Evolutionary conservation across 2,888 invertebrate species (phyloP), one percentile per base, ranked within the genome.

Genomic region (Abrostola tripartita): DNA sequence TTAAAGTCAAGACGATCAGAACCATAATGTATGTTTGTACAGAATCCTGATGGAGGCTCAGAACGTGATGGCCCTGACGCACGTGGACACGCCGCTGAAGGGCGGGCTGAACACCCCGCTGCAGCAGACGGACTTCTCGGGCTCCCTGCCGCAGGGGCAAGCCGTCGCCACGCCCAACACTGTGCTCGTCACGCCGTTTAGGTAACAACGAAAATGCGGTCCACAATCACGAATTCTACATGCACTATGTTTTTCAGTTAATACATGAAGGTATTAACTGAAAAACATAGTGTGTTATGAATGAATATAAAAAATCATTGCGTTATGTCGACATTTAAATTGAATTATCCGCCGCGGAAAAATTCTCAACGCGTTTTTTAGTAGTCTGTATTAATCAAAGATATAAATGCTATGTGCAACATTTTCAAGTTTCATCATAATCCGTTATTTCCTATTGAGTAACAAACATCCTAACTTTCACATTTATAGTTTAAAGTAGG

Each of bases 11-110:
- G 24, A 24, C 1, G 24, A 24, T 24, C 35, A 49, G 35, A 9
- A 6, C 12, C n/a, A 5, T 24, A 11, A 36, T 2, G 0, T 11
- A 10, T 61, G 35, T 47, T 40, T n/a, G 24, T 82, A 5, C 81
- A 95, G 96, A 77, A 96, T 97, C 71, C 95, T 98, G 68, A 97
- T 99, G 96, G 99, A 99, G 92, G 99, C 99, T 0, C 99, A 99
- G 91, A 99, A 99, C 88, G 98, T 99, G 85, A 99, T 99, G 98
- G 99, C 99, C 0, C 94, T 99, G 24, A 98, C 98, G 0, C 99
- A 99, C 89, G 99, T 99, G 1, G 99, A 99, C 86, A 99, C 99
- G 0, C 99, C 99, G 0, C 93, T 99, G 14, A 99, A 99, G 90
- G 98, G 99, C 52, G 99, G 99, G 0, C 87, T 98, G 36, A 99